A percentile compares a stretch with the other conserved stretches of the same genome.
Conservation (phyloP, 2,888 invertebrate genomes). For the Limnephilus marmoratus region DNA sequence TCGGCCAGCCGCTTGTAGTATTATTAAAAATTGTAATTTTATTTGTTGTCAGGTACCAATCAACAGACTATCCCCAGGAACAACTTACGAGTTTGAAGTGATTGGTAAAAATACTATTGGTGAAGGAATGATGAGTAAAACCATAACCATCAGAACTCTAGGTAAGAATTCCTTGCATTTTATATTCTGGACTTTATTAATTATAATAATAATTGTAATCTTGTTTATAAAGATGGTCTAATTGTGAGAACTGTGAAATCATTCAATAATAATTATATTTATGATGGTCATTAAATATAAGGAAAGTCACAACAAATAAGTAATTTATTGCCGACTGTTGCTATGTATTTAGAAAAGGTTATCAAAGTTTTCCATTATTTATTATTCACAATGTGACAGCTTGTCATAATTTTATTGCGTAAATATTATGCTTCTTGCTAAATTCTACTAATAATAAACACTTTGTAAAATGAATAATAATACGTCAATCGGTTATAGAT, state of each 20-base stretch:
- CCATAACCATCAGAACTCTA: constrained; percentile 91
- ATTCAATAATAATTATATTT: neutral
- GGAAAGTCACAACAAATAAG: too few relatives aligned
- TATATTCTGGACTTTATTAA: neutral
- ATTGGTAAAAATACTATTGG: constrained; percentile 96
- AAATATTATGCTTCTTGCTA: neutral
- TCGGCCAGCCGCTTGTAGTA: too few relatives aligned
- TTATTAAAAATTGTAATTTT: neutral
- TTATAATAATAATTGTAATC: too few relatives aligned
- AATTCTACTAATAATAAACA: neutral
- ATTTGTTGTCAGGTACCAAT: constrained; percentile 83
- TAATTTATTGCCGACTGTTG: too few relatives aligned
- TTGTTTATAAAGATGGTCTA: neutral
- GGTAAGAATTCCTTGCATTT: constrained; percentile 81
- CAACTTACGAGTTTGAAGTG: constrained; percentile 97
- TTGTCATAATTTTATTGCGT: neutral
- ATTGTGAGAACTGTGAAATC: neutral
- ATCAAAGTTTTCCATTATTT: too few relatives aligned
- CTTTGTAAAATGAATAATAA: neutral
- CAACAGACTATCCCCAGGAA: constrained; percentile 92
- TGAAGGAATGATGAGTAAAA: constrained; percentile 96
- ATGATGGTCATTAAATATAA: too few relatives aligned
- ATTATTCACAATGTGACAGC: neutral
- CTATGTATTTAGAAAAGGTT: too few relatives aligned
- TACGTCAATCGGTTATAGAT: neutral